Percentiles rank a stretch among this genome's conserved stretches.
Conservation (phyloP, 2,797 vertebrate genomes). For the Loriculus beryllinus region DNA sequence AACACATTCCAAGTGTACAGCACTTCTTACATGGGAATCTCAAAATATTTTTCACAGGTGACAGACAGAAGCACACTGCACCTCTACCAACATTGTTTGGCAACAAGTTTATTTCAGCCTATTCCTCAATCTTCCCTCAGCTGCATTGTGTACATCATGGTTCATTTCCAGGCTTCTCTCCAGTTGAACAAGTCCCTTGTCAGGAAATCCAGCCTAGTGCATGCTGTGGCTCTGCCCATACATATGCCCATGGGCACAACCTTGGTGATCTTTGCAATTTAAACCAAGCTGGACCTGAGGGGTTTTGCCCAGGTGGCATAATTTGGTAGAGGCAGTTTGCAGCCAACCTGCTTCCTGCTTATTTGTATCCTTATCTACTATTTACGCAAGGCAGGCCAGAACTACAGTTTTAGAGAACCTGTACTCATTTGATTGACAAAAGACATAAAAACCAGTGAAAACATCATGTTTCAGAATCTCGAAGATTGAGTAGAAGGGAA, state of each 20-base stretch:
- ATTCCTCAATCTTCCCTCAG: background rate
- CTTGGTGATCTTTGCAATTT: background rate
- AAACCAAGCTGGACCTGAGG: background rate
- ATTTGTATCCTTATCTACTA: background rate
- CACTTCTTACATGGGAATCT: background rate
- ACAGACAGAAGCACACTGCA: background rate
- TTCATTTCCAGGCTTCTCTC: background rate
- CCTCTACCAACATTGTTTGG: background rate
- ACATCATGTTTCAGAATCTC: background rate
- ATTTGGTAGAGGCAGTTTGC: background rate
- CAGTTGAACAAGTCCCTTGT: background rate
- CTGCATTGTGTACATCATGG: accelerated
- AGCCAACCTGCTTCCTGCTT: background rate
- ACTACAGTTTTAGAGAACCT: background rate
- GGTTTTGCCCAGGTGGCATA: background rate
- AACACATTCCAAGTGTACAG: background rate
- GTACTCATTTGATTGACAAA: background rate
- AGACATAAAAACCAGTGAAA: background rate
- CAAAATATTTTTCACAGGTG: background rate
- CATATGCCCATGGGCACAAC: background rate
- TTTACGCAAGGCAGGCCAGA: background rate
- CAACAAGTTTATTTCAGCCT: background rate
- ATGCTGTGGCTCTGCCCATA: background rate
- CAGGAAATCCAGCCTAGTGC: background rate
- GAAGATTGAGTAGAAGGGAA: background rate